Percentiles rank a stretch among this genome's conserved stretches.
These are phyloP conservation scores for Dufourea novaeangliae DNA, from an alignment of 1,140 invertebrate genomes.

Conservation along the genomic window DNA sequence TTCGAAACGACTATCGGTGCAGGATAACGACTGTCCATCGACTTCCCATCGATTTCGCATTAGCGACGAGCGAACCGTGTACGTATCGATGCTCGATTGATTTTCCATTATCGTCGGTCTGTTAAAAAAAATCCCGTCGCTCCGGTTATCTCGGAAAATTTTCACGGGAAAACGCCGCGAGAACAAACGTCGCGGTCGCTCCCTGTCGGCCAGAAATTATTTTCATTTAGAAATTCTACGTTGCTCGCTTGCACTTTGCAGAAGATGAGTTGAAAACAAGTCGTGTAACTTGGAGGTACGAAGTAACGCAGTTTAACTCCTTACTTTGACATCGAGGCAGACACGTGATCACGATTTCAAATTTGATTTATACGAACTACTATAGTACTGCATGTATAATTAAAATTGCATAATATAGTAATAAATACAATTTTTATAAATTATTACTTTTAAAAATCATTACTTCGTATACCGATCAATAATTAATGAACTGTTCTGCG, in stretches of 20 bases:
- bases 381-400: too few species aligned
- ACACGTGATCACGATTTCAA: too few species aligned
- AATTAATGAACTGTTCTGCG: too few species aligned
- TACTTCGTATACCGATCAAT: too few species aligned
- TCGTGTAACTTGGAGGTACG: not conserved
- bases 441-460: too few species aligned
- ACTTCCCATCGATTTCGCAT: conserved; percentile 35
- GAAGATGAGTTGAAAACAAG: not conserved
- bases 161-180: not conserved
- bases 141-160: not conserved
- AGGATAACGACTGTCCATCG: conserved; percentile 4
- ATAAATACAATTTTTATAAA: too few species aligned
- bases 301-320: too few species aligned
- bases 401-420: too few species aligned
- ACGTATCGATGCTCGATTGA: conserved; percentile 36
- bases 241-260: not conserved
- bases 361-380: too few species aligned
- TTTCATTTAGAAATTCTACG: not conserved
- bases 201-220: conserved; percentile 13
- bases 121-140: conserved; percentile 18
- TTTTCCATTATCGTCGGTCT: conserved; percentile 25
- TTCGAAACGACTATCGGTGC: not conserved
- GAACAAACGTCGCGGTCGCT: not conserved
- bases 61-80: conserved; percentile 19
- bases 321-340: too few species aligned